These are phyloP conservation scores for Perccottus glenii DNA, from an alignment of 2,113 vertebrate genomes.

Conservation along the genomic window DNA sequence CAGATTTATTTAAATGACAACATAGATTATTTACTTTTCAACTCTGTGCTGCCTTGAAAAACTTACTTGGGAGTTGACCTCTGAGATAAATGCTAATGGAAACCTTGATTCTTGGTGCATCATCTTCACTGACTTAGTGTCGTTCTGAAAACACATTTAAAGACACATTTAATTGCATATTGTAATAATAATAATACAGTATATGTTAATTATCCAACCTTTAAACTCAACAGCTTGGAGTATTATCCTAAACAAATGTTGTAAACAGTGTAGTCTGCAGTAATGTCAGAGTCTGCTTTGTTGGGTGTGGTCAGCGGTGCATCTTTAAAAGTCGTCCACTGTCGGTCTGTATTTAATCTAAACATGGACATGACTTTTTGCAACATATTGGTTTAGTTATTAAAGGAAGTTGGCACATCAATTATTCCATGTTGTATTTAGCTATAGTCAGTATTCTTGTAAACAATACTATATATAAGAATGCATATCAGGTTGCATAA, in stretches of 20 bases:
- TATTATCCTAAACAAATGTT: not conserved
- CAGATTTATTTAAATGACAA: not conserved
- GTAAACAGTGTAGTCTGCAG: not conserved
- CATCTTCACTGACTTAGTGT: slow-evolving; percentile 88
- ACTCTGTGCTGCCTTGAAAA: too few relatives aligned
- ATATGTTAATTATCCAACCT: not conserved
- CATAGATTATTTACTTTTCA: not conserved
- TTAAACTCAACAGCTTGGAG: not conserved
- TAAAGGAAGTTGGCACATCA: too few relatives aligned
- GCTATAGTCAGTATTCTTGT: not conserved
- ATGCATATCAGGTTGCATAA: too few relatives aligned
- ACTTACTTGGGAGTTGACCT: slow-evolving; percentile 72
- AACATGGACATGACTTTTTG: too few relatives aligned
- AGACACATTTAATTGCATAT: not conserved
- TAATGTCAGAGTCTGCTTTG: not conserved
- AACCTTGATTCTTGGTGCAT: slow-evolving; percentile 87
- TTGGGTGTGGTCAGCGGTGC: not conserved
- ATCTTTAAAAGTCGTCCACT: not conserved
- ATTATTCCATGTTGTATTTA: too few relatives aligned
- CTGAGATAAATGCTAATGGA: slow-evolving; percentile 81
- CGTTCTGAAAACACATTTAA: slow-evolving; percentile 81
- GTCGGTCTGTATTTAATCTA: not conserved
- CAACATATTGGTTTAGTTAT: too few relatives aligned
- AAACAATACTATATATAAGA: not conserved
- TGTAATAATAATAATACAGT: not conserved